Evolutionary conservation across 2,888 invertebrate genomes (phyloP), one percentile per base, ranked within the genome.

Genomic region (Crioceris asparagi): DNA sequence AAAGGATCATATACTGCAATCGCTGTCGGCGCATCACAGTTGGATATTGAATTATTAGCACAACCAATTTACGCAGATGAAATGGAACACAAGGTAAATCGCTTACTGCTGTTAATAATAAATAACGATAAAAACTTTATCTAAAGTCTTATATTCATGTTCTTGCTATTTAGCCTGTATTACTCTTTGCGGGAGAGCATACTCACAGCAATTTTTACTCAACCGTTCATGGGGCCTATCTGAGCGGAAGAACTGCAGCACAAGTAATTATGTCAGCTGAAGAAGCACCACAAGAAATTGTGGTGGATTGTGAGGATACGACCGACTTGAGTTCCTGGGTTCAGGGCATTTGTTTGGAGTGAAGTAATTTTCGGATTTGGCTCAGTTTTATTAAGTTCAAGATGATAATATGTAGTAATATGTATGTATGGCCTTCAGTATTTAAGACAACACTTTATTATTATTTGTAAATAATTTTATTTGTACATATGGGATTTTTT

Each of bases 201-300:
- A 92, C 92, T 29, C 93, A 94, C 69, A 83, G 84, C 58, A 84
- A 77, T 61, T 93, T 90, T 64, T 94, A 93, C 65, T 93, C 92
- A 32, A 94, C 93, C 2, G 91, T 88, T 21, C 93, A 94, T 61
- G 94, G 94, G 32, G 94, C 94, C 23, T 88, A 86, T 58, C 67
- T 93, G 36, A 85, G 86, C 32, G 93, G 94, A 2, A 74, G 85
- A 51, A 76, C 77, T 12, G 85, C 85, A 23, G 86, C 88, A 27
- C 81, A 85, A 60, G 69, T 76, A 35, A 60, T 88, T 30, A 59
- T 85, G 33, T 69, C 71, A 10, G 65, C 73, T 12, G 78, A 79
- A 33, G 78, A 79, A 34, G 72, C 76, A 41, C 55, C 56, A 6
- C 65, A 73, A 46, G 77, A 79, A 56, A 74, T 77, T 41, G 72